Evolutionary conservation across 35 echinoderm and acorn worm species (phyloP), one percentile per base, ranked within the genome.

Genomic region (Stichopus chloronotus): DNA sequence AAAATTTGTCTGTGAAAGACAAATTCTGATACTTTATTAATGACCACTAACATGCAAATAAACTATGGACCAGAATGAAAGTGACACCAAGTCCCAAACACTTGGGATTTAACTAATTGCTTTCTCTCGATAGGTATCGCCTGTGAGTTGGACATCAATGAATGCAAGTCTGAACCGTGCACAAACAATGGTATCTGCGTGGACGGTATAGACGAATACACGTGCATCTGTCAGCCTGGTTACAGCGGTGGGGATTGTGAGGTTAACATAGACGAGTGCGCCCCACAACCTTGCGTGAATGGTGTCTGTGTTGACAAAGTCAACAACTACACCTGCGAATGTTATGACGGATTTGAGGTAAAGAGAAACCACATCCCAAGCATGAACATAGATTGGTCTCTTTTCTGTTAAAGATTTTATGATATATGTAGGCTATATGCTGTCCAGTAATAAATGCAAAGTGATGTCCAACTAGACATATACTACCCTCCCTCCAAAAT

Each of bases 81-180:
- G 30, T 43, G 30, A 43, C 30, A 43, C 30, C 30, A 43, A 43
- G 69, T 13, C 22, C 69, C 69, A 72, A 22, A 13, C 22, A 16
- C 22, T 13, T 72, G 69, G 22, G 22, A 72, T 16, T 72, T 72
- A 22, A 72, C 22, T 4, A 72, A 72, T 72, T 21, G 4, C 69
- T 72, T 13, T 72, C 69, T 16, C 13, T 72, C 13, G 1, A 4
- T 72, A 72, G 13, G 13, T 43, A 3, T 43, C 30, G 30, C 30
- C 30, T 94, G 93, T 57, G 87, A 88, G 93, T 20, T 78, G 58
- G 65, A 90, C 59, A 78, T 94, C 53, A 91, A 79, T 63, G 90
- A 91, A 25, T 94, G 94, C 54, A 69, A 69, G 17, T 91, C 88
- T 20, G 71, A 72, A 13, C 94, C 94, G 3, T 94, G 94, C 5